Evolutionary conservation across 2,888 invertebrate genomes (phyloP).

Genomic region (Eupithecia exiguata): DNA sequence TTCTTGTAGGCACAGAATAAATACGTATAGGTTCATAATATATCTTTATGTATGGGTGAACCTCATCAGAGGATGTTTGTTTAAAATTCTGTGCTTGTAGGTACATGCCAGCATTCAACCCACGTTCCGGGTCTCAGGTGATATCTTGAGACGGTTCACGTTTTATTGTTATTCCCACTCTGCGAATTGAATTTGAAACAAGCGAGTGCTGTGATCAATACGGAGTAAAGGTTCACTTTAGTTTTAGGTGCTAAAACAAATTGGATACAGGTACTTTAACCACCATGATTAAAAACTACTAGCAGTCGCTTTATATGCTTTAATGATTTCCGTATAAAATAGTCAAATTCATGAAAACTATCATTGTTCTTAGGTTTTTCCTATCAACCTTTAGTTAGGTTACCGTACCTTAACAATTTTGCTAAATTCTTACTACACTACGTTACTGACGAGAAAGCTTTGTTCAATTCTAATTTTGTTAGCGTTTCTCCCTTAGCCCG

Average conservation of each 20-base stretch:
- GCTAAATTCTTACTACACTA: background rate
- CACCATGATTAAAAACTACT: background rate
- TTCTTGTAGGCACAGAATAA: too few relatives aligned
- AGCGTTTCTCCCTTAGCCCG: conserved; percentile 76
- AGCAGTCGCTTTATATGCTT: background rate
- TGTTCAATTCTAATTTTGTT: conserved; percentile 76
- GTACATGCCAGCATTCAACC: conserved; percentile 68
- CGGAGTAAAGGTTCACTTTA: conserved; percentile 26
- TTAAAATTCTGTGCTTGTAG: conserved; percentile 51
- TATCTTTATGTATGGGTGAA: conserved; percentile 14
- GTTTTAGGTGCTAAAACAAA: too few relatives aligned
- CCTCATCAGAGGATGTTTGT: conserved; percentile 32
- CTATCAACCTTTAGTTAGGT: background rate
- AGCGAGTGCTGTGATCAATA: conserved; percentile 67
- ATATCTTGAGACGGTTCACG: conserved; percentile 64
- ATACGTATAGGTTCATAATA: background rate
- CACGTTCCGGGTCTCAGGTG: conserved; percentile 77
- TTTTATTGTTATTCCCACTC: conserved; percentile 82
- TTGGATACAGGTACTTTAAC: background rate
- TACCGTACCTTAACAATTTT: background rate
- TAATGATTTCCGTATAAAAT: background rate
- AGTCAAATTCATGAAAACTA: background rate
- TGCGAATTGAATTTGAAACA: conserved; percentile 82
- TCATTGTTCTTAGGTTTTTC: background rate
- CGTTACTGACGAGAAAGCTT: background rate